Evolutionary conservation across 2,888 invertebrate species (phyloP), one percentile per base, ranked within the genome.

Genomic region (Chydorus sphaericus): DNA sequence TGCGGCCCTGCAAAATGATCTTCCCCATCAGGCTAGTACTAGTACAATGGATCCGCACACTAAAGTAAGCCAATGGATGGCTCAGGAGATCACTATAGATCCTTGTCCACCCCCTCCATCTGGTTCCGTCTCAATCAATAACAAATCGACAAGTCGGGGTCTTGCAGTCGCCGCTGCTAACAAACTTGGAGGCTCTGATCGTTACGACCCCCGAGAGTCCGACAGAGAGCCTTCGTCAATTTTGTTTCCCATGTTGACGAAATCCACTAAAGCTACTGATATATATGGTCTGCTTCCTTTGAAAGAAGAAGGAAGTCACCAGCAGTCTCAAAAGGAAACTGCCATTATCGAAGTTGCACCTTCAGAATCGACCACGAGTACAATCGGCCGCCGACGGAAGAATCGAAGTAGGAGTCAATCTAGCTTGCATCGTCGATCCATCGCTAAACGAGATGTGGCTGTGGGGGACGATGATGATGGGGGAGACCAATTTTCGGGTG

Each of bases 1-100:
- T 38, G 72, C 78, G 63, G 69, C 76, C 20, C 23, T 44, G 44
- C 26, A 44, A 57, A 80, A 79, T 63, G 80, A 81, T 66, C 69
- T 84, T 29, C 76, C 81, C 20, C 70, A 85, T 23, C 83, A 85
- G 68, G 76, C 83, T 65, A 86, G 85, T 6, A 79, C 78, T 5
- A 86, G 85, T 60, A 88, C 88, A 1, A 79, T 89, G 60, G 88
- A 89, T 67, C 84, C 88, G 0, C 83, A 87, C 65, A 83, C 85
- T 14, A 88, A 88, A 75, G 88, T 89, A 1, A 77, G 82, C 60
- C 85, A 88, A 63, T 88, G 89, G 89, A 88, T 89, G 62, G 79
- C 83, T 1, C 82, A 83, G 61, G 85, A 85, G 68, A 81, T 84
- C 20, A 38, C 37, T 16, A 20, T 49, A n/a, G 48, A 48, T 8